Evolutionary conservation across 2,888 invertebrate species (phyloP), one percentile per base, ranked within the genome.

Genomic region (Ligdia adustata): DNA sequence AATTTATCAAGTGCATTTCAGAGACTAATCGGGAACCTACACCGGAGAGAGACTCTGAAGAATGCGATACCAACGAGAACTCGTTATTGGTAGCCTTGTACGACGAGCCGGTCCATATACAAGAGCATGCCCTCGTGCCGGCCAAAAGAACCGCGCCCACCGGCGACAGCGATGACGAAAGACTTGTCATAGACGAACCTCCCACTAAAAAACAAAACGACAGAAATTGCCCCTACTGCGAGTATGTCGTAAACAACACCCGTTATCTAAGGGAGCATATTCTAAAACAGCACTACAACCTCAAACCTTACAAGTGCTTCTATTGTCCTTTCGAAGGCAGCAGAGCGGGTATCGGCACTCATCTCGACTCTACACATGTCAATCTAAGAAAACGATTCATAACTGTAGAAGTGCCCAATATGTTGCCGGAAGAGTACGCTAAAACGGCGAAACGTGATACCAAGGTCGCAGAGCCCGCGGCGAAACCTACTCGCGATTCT

Each of bases 281-380:
- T 3, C 64, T 83, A 18, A 67, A 77, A n/a, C 15, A 28, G 2
- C 92, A 92, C 63, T 91, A 84, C 76, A 72, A 77, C 2, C 56
- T 89, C 4, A 87, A 86, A 48, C 86, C 91, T 0, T 87, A 66
- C 48, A 60, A 59, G 0, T 93, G 92, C 56, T 54, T 49, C 0
- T 69, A 82, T 43, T 93, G 92, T 55, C 49, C 64, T 1, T 71
- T 66, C 35, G 66, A 61, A 1, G 75, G 79, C 1, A 57, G 72
- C 2, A 74, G 75, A 9, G 59, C 62, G 9, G 26, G 50, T 0
- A 59, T 91, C 7, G 35, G 64, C 0, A 53, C 44, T 2, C 92
- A 92, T 45, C 58, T 78, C 9, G 55, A 60, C 9, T 56, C 42
- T 0, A 9, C 22, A 0, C 92, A 92, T 55, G 61, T 69, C 0